Conservation (phyloP, 1,140 invertebrate species). For the Cotesia glomerata region DNA sequence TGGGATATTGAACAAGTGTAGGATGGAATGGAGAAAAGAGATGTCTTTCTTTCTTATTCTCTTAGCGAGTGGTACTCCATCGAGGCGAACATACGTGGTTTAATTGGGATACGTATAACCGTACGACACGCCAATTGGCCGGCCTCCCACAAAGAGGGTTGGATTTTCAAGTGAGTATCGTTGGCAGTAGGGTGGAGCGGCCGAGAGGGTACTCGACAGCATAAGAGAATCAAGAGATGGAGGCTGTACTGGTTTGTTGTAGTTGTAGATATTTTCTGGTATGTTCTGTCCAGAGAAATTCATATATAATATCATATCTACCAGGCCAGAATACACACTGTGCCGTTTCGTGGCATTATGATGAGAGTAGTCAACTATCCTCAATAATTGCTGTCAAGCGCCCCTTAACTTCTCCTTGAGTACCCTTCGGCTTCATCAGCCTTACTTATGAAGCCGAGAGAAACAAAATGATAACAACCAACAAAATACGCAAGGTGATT, state of each 20-base stretch:
- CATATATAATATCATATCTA: constrained; percentile 5
- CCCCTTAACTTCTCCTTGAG: constrained; percentile 16
- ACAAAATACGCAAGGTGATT: constrained; percentile 34
- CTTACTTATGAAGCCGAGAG: constrained; percentile 15
- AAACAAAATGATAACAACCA: constrained; percentile 27
- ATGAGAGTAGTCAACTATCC: constrained; percentile 17
- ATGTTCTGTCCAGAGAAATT: neutral
- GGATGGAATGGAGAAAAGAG: constrained; percentile 19
- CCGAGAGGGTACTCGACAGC: constrained; percentile 45
- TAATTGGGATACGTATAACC: constrained; percentile 31
- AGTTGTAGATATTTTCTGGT: neutral
- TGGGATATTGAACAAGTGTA: constrained; percentile 19
- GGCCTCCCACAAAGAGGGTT: constrained; percentile 43
- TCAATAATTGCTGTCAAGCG: constrained; percentile 5
- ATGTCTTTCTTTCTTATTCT: neutral
- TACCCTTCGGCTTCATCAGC: constrained; percentile 24
- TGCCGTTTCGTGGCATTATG: constrained; percentile 25
- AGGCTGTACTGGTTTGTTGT: constrained; percentile 6
- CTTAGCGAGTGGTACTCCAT: constrained; percentile 25
- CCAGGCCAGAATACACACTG: neutral
- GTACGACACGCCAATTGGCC: constrained; percentile 45
- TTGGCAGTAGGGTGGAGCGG: constrained; percentile 54
- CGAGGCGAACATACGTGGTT: constrained; percentile 24
- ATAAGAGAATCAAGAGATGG: neutral
- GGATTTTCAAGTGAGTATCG: constrained; percentile 54